phyloP scores from a whole-genome alignment of 2,888 invertebrate genomes.

The Torymus texanus region DNA sequence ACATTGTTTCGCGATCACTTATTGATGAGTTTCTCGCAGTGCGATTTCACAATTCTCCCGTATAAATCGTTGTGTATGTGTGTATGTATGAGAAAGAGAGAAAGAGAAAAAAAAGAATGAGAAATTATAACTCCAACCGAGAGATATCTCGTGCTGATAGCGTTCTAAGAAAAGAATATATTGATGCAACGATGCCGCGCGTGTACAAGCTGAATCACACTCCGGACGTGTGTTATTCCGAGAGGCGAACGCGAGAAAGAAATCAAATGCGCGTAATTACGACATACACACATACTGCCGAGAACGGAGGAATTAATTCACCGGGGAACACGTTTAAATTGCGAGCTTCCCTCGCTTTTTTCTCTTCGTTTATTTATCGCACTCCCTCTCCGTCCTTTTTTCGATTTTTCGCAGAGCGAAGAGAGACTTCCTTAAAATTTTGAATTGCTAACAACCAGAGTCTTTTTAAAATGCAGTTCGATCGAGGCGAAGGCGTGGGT shows the following conservation, averaged over 20 bases:
- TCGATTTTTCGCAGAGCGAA: too few species aligned
- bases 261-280: slow-evolving; percentile 31
- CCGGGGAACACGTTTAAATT: slow-evolving; percentile 15
- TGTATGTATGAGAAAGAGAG: too few species aligned
- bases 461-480: too few species aligned
- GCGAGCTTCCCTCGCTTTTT: background rate
- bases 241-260: background rate
- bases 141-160: slow-evolving; percentile 19
- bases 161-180: slow-evolving; percentile 23
- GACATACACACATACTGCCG: background rate
- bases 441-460: too few species aligned
- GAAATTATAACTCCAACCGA: slow-evolving; percentile 5
- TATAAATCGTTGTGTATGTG: too few species aligned
- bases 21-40: too few species aligned
- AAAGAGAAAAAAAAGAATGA: background rate
- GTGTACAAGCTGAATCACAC: slow-evolving; percentile 15
- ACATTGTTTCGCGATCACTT: too few species aligned
- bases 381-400: too few species aligned
- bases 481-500: too few species aligned
- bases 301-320: slow-evolving; percentile 17
- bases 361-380: background rate
- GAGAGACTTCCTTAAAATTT: too few species aligned
- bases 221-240: slow-evolving; percentile 33
- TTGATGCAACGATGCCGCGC: slow-evolving; percentile 1
- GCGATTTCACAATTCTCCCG: too few species aligned